Evolutionary conservation across 1,140 invertebrate genomes (phyloP).

Genomic region (Drosophila nasuta): DNA sequence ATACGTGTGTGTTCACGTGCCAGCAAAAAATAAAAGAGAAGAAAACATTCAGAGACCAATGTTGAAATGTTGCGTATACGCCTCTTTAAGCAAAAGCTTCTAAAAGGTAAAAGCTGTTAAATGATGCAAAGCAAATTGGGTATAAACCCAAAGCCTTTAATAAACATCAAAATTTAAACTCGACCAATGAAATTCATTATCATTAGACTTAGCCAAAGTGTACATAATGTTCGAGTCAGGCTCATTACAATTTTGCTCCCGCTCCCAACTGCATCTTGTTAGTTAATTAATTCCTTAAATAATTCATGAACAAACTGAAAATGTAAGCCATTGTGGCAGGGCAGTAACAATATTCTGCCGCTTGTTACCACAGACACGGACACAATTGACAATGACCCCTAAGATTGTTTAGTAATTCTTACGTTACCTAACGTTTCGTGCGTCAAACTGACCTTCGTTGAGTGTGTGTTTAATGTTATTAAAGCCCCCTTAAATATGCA

Average conservation of each 20-base stretch:
- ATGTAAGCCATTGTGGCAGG: constrained; percentile 27
- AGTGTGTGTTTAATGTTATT: constrained; percentile 9
- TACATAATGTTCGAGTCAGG: constrained; percentile 23
- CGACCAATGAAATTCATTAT: constrained; percentile 50
- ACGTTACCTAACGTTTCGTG: constrained; percentile 8
- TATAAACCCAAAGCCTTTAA: constrained; percentile 20
- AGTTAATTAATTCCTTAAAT: constrained; percentile 60
- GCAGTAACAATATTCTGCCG: constrained; percentile 2
- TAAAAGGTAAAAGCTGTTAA: constrained; percentile 3
- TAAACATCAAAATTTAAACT: constrained; percentile 31
- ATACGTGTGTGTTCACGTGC: neutral
- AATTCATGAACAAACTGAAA: constrained; percentile 51
- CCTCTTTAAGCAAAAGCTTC: neutral
- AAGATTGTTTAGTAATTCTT: neutral
- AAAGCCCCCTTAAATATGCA: constrained; percentile 9
- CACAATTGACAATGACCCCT: constrained; percentile 39
- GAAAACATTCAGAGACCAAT: neutral
- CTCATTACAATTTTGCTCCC: constrained; percentile 17
- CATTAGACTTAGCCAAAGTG: constrained; percentile 43
- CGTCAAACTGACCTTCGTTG: constrained; percentile 11
- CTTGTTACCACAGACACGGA: constrained; percentile 25
- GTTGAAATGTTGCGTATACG: constrained; percentile 36
- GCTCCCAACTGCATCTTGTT: constrained; percentile 12
- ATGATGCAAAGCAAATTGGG: constrained; percentile 15
- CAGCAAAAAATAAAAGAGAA: neutral